Evolutionary conservation across 2,888 invertebrate genomes (phyloP), one percentile per base, ranked within the genome.

Genomic region (Hydriomena furcata): DNA sequence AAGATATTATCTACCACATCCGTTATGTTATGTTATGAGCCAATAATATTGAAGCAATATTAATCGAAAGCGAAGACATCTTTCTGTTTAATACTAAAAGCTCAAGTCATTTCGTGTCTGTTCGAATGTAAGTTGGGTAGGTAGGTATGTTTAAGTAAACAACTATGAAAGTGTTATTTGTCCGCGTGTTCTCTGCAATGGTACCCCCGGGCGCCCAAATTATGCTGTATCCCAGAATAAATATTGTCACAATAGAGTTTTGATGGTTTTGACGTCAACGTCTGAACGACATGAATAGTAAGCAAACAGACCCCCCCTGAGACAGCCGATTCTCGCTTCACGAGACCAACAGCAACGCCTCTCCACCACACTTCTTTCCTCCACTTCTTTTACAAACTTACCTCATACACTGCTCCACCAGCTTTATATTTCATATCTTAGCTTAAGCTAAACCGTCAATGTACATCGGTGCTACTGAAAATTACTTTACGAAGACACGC

Each of bases 241-340:
- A 68, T 68, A 71, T 69, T 71, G 68, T 65, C 63, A 61, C 65
- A 63, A 65, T 65, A 57, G 57, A 60, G 60, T 59, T 61, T 60
- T 62, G 62, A 66, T 63, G 54, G 50, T 44, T 45, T 35, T 51
- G 51, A 57, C 57, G 57, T 57, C 34, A 34, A 43, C 43, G 55
- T 57, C 55, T 57, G 56, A 56, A 52, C 47, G 47, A 41, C 41
- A 32, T 43, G 46, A 52, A 50, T 42, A 37, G 46, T 32, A 31
- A 59, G 60, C 57, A 68, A 67, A 66, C 63, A 64, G 77, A 73
- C 76, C 77, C 72, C 79, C 77, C 73, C 54, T 49, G 73, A 73
- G 73, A 66, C 72, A 63, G 53, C 60, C 67, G 66, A 65, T 62
- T 65, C 66, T 55, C 55, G 60, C 60, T 59, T 54, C 53, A 51